phyloP scores from a whole-genome alignment of 2,113 vertebrate species.

The Syngnathus floridae region DNA sequence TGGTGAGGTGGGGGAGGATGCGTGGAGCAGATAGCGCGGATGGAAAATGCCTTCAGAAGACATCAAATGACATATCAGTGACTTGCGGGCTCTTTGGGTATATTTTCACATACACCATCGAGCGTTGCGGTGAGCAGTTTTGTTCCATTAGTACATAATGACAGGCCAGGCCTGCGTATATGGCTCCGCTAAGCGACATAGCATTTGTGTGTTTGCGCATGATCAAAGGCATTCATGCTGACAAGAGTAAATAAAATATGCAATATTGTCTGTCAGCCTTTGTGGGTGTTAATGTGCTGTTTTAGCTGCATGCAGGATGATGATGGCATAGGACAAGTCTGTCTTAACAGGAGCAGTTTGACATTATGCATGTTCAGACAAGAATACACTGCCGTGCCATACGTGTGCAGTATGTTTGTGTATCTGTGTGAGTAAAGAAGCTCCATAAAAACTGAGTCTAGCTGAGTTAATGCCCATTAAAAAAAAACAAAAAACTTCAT shows the following conservation, averaged over 20 bases:
- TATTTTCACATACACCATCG: slow-evolving; percentile 17
- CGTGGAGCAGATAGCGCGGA: slow-evolving; percentile 6
- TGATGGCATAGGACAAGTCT: neutral
- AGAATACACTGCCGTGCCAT: slow-evolving; percentile 6
- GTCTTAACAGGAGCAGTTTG: slow-evolving; percentile 9
- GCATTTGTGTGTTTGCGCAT: slow-evolving; percentile 6
- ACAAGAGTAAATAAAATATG: slow-evolving; percentile 31
- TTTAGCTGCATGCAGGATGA: slow-evolving; percentile 4
- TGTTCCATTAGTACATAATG: slow-evolving; percentile 26
- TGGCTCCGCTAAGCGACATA: slow-evolving; percentile 7
- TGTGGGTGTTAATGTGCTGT: slow-evolving; percentile 18
- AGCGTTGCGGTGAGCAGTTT: slow-evolving; percentile 24
- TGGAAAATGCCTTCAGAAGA: slow-evolving; percentile 20
- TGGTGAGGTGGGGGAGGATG: neutral
- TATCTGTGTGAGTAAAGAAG: slow-evolving; percentile 2
- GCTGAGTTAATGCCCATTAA: slow-evolving; percentile 31
- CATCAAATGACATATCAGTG: slow-evolving; percentile 35
- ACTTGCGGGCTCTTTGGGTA: slow-evolving; percentile 25
- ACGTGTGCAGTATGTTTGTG: neutral
- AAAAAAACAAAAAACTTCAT: slow-evolving; percentile 29
- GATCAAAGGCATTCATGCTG: neutral
- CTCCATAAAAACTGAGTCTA: slow-evolving; percentile 18
- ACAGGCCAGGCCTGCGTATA: slow-evolving; percentile 6
- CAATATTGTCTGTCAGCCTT: slow-evolving; percentile 15
- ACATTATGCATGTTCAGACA: neutral